phyloP scores from a whole-genome alignment of 92 coral and sea anemone species.

The Heteractis magnifica region DNA sequence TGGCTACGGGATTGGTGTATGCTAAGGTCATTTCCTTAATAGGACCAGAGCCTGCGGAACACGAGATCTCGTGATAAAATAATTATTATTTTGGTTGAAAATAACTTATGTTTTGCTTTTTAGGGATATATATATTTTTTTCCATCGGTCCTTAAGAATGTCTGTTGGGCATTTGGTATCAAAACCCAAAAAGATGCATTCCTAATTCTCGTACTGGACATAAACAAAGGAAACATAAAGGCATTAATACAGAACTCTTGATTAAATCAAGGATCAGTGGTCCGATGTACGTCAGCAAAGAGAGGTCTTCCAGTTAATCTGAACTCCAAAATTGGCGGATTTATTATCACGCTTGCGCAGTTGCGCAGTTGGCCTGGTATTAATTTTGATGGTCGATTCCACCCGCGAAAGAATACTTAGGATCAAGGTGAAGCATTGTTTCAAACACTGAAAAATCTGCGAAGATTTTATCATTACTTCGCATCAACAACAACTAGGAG shows the following conservation, averaged over 20 bases:
- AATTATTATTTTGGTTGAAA: not conserved
- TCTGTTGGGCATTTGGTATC: not conserved
- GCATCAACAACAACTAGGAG: no score
- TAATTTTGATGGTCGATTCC: not conserved
- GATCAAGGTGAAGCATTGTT: no score
- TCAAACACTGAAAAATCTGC: no score
- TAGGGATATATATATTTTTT: not conserved
- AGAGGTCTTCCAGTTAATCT: not conserved
- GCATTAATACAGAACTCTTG: not conserved
- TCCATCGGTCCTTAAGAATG: not conserved
- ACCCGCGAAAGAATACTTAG: no score
- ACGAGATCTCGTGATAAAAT: not conserved
- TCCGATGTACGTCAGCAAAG: not conserved
- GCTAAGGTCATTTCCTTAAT: not conserved
- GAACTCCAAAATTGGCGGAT: not conserved
- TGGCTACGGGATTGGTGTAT: not conserved
- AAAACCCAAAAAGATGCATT: not conserved
- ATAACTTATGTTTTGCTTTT: not conserved
- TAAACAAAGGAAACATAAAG: not conserved
- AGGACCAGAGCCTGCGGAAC: not conserved
- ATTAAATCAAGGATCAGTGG: not conserved
- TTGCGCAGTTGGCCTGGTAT: not conserved
- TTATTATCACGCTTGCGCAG: not conserved
- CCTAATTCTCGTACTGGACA: not conserved
- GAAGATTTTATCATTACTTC: no score